A percentile compares a stretch with the other conserved stretches of the same genome.
Conservation (phyloP, 2,113 vertebrate species). For the Marmota flaviventris region DNA sequence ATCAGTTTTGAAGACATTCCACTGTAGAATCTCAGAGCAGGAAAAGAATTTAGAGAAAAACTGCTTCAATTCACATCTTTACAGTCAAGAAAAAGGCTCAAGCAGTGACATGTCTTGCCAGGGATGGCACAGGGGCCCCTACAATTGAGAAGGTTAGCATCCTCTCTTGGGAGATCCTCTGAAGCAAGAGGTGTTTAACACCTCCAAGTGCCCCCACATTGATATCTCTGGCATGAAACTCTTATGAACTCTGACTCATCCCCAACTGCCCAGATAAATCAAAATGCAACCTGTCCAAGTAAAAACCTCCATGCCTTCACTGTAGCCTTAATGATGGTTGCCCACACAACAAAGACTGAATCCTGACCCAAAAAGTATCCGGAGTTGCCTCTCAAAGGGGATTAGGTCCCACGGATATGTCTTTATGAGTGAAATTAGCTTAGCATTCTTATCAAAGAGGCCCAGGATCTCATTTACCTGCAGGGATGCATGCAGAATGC, state of each 20-base stretch:
- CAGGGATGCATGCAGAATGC: background rate
- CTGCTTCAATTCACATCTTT: background rate
- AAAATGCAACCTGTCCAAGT: background rate
- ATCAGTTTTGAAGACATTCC: background rate
- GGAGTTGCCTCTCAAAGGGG: background rate
- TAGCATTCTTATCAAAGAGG: background rate
- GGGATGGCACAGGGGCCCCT: background rate
- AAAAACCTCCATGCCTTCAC: background rate
- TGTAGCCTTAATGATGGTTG: background rate
- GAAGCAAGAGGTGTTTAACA: background rate
- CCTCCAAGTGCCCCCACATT: too few species aligned
- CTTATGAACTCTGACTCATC: background rate
- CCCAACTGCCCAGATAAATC: background rate
- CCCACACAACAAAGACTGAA: too few species aligned
- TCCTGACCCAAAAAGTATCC: background rate
- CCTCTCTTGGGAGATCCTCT: background rate
- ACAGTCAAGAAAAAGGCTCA: background rate
- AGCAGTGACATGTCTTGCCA: too few species aligned
- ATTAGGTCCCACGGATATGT: background rate
- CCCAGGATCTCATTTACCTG: too few species aligned
- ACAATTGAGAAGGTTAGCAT: background rate
- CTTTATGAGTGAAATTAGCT: too few species aligned
- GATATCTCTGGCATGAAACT: background rate
- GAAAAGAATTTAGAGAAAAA: background rate
- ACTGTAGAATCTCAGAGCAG: background rate